Evolutionary conservation across 2,797 vertebrate genomes (phyloP).

Genomic region (Sebastes goodei): DNA sequence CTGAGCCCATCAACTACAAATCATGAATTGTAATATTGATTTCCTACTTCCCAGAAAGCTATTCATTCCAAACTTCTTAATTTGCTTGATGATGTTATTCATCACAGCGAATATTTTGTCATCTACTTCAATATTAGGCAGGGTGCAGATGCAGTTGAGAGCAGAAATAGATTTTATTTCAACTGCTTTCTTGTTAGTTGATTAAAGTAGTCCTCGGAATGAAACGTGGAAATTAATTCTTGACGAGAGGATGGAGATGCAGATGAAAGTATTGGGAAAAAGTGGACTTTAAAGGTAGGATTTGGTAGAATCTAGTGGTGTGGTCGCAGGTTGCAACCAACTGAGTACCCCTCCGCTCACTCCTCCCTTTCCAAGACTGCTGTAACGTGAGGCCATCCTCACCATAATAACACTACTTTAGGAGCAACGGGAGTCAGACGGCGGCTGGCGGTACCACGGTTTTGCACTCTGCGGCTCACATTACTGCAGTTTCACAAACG

Average conservation of each 20-base stretch:
- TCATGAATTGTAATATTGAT: neutral
- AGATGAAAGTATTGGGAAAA: neutral
- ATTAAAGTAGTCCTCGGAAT: neutral
- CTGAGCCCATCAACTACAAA: neutral
- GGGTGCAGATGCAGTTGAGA: neutral
- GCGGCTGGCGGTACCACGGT: too few relatives aligned
- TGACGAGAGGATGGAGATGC: neutral
- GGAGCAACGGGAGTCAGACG: too few relatives aligned
- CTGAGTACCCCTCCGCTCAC: too few relatives aligned
- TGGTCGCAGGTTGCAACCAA: too few relatives aligned
- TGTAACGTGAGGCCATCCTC: too few relatives aligned
- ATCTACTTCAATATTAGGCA: neutral
- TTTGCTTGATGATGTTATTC: neutral
- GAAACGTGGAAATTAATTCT: neutral
- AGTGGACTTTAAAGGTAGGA: neutral
- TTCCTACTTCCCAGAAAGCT: neutral
- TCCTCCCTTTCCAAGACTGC: too few relatives aligned
- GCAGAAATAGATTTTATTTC: neutral
- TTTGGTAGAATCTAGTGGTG: too few relatives aligned
- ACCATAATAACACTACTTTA: too few relatives aligned
- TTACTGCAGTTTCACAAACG: too few relatives aligned
- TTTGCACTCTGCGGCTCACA: too few relatives aligned
- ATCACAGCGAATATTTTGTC: slow-evolving; percentile 15
- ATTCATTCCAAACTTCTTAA: neutral
- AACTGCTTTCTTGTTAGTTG: neutral